Evolutionary conservation across 2,888 invertebrate species (phyloP).

Genomic region (Mantis religiosa): DNA sequence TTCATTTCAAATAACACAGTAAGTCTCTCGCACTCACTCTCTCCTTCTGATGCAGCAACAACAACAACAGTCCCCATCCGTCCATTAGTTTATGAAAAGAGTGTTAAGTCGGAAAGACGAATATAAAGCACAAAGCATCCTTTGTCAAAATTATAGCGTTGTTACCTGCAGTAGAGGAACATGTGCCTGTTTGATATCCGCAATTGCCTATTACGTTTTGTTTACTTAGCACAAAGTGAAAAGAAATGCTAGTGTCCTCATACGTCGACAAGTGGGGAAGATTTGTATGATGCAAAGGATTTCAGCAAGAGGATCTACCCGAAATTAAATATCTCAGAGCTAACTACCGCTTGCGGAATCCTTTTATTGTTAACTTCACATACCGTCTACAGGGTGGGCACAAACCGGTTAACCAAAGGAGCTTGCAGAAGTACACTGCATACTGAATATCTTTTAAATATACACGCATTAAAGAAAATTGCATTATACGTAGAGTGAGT

Average conservation of each 20-base stretch:
- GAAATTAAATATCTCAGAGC: background rate
- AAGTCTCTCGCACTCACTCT: background rate
- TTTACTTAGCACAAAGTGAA: background rate
- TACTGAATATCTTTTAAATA: too few relatives aligned
- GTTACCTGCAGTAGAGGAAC: background rate
- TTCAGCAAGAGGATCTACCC: background rate
- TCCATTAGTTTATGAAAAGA: constrained; percentile 20
- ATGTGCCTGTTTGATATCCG: background rate
- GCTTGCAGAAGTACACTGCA: too few relatives aligned
- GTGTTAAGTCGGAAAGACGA: constrained; percentile 3
- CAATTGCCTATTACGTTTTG: background rate
- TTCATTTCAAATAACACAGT: background rate
- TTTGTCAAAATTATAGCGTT: background rate
- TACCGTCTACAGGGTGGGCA: too few relatives aligned
- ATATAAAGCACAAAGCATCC: background rate
- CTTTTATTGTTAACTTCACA: too few relatives aligned
- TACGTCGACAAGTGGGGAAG: background rate
- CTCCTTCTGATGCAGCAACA: background rate
- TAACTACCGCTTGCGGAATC: background rate
- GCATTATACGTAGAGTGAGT: too few relatives aligned
- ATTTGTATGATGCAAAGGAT: background rate
- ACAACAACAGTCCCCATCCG: background rate
- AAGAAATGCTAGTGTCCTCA: background rate
- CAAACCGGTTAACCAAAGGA: too few relatives aligned
- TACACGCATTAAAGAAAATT: too few relatives aligned